Base-by-base conservation (phyloP, 2,113 vertebrate species). In the Mystacornis crossleyi region DNA sequence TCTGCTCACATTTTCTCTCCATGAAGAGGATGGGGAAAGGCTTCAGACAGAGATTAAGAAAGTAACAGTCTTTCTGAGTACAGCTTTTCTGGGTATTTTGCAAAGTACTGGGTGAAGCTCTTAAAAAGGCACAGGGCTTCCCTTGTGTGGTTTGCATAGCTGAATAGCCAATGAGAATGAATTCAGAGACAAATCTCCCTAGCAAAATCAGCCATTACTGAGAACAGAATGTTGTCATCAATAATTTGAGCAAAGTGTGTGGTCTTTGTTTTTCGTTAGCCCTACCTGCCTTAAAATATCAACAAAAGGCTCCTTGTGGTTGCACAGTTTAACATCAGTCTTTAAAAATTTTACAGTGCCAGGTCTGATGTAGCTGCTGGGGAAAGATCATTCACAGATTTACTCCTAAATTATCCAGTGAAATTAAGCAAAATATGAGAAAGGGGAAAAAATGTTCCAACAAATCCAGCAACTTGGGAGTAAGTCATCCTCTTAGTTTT, bases 241-340 rank as follows among this genome's bases (percentile, higher is more conserved):
- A 89, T 95, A 87, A 81, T 69, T 50, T 43, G 67, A 50, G 61
- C 54, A 25, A 91, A 93, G 28, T 92, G 29, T 86, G 67, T 96
- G 89, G 86, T 96, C 62, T 10, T 81, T 20, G 12, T 72, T 51
- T 75, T 83, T 78, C 1, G 1, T 90, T 95, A 80, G 79, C 54
- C 54, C 17, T 57, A 23, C 26, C 38, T 74, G 51, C 42, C 72
- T 42, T 3, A 85, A 93, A 77, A 77, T 70, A 43, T 14, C 53
- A 83, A 93, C 86, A 96, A 89, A 91, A 90, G 51, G 19, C 70
- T 97, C 51, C 38, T 93, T 81, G 73, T 92, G 42, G 36, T 87
- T 95, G 58, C 69, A 78, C n/a, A 96, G 70, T 28, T 94, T 89
- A 87, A 89, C 5, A 2, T 96, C 57, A 42, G 53, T 57, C n/a